phyloP scores from a whole-genome alignment of 2,113 vertebrate genomes.

The Prunella fulvescens region DNA sequence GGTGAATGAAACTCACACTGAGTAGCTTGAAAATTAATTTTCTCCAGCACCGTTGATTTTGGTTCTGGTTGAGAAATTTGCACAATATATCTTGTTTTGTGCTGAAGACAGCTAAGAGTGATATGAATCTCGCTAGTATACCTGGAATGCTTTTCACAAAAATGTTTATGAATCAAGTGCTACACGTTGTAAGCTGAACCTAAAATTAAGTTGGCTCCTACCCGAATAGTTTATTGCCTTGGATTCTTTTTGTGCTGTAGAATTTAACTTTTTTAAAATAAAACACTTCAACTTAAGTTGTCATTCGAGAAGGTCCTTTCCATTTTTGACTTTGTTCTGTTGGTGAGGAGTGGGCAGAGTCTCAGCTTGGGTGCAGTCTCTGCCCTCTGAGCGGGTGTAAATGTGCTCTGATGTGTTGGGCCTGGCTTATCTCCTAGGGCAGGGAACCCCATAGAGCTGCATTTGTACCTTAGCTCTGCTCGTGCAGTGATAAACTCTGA shows the following conservation, averaged over 20 bases:
- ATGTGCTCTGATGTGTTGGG: neutral
- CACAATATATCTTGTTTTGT: neutral
- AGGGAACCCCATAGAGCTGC: rapidly evolving
- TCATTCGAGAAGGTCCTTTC: neutral
- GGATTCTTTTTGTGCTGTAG: neutral
- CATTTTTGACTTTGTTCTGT: neutral
- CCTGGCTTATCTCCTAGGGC: neutral
- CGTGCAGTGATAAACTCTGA: neutral
- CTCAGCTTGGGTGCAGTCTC: neutral
- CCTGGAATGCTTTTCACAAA: neutral
- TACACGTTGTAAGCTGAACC: neutral
- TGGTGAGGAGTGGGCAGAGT: neutral
- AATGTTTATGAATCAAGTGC: neutral
- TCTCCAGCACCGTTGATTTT: neutral
- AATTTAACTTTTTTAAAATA: neutral
- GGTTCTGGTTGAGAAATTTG: neutral
- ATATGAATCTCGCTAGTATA: neutral
- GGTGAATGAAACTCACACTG: neutral
- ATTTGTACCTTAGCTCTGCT: neutral
- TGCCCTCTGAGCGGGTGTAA: neutral
- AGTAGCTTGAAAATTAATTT: neutral
- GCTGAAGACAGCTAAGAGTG: neutral
- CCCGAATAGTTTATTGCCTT: neutral
- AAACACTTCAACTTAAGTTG: neutral
- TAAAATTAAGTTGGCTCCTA: neutral